Percentiles rank a stretch among this genome's conserved stretches.
phyloP scores from a whole-genome alignment of 2,113 vertebrate genomes.

The Cynopterus brachyotis region DNA sequence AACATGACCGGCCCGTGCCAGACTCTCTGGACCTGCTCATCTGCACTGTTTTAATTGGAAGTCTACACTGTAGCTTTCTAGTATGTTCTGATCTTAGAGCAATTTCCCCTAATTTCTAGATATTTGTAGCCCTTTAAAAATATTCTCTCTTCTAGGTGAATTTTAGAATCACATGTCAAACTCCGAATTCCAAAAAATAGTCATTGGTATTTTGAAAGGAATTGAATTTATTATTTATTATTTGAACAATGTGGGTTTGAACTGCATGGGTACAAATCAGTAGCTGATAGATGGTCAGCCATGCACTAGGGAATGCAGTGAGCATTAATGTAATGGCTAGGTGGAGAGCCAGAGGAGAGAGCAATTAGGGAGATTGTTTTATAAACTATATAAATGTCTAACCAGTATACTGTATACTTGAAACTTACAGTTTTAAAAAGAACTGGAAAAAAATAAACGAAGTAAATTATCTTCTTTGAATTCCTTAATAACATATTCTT shows the following conservation, averaged over 20 bases:
- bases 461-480: too few species aligned
- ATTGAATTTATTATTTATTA: background rate
- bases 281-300: too few species aligned
- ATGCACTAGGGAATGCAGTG: too few species aligned
- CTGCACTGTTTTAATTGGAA: background rate
- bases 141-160: background rate
- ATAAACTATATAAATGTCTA: too few species aligned
- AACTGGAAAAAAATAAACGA: too few species aligned
- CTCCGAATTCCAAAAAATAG: background rate
- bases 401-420: too few species aligned
- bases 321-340: too few species aligned
- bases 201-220: background rate
- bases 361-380: too few species aligned
- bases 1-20: background rate
- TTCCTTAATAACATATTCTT: too few species aligned
- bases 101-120: background rate
- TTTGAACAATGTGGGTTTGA: background rate
- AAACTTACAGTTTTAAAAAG: too few species aligned
- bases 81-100: background rate
- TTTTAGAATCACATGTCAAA: background rate
- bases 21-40: background rate
- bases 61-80: background rate
- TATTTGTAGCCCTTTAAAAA: background rate
- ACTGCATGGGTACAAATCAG: background rate
- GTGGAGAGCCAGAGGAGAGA: too few species aligned